Percentiles rank a stretch among this genome's conserved stretches.
Conservation (phyloP, 2,888 invertebrate genomes). For the Lutraria lutraria region DNA sequence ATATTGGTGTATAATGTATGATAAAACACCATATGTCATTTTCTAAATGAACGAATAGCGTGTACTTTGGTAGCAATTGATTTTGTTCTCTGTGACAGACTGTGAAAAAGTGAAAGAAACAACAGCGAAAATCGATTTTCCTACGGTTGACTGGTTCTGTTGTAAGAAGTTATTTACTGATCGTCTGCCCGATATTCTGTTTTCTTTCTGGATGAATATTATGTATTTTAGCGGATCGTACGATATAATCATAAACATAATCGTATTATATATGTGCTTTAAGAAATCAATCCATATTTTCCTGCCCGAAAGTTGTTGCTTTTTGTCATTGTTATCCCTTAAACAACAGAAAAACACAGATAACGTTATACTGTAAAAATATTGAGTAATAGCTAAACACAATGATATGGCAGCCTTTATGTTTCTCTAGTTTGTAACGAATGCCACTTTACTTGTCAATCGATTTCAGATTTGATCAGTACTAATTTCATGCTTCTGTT, state of each 20-base stretch:
- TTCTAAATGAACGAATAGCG: conserved; percentile 9
- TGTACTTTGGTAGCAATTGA: neutral
- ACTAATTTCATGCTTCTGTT: neutral
- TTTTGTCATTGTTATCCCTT: neutral
- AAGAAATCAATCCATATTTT: neutral
- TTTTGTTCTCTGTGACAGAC: conserved; percentile 30
- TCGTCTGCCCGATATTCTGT: neutral
- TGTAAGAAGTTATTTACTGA: neutral
- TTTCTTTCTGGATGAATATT: neutral
- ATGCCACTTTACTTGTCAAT: neutral
- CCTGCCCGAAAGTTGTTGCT: neutral
- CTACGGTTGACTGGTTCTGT: neutral
- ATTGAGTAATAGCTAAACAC: neutral
- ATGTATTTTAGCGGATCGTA: neutral
- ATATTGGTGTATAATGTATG: conserved; percentile 14
- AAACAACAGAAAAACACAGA: neutral
- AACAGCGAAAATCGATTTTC: conserved; percentile 34
- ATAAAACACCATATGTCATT: conserved; percentile 7
- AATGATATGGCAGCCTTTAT: neutral
- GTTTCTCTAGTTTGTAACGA: neutral
- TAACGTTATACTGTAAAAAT: neutral
- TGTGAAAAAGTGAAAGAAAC: conserved; percentile 30
- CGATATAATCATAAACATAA: neutral
- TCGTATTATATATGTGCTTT: neutral
- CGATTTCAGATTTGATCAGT: neutral